Percentiles rank a stretch among this genome's conserved stretches.
Conservation (phyloP, 2,888 invertebrate genomes). For the Agrochola circellaris region DNA sequence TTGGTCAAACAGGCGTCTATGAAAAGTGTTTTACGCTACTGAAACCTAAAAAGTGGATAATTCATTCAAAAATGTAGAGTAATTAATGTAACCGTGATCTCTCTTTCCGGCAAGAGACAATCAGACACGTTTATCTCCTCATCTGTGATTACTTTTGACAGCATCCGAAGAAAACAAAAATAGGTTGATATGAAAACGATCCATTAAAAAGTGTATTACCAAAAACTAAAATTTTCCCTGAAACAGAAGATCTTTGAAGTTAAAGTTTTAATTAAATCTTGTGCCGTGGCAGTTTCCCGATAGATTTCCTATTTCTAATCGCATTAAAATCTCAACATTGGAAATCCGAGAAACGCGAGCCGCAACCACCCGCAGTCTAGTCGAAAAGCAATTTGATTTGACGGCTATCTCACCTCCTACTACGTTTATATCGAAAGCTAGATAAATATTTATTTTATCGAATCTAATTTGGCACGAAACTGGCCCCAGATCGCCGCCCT, state of each 20-base stretch:
- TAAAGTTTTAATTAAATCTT: slow-evolving; percentile 58
- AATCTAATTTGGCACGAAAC: slow-evolving; percentile 89
- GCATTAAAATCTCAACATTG: slow-evolving; percentile 73
- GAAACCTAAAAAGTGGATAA: neutral
- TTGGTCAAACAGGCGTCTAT: neutral
- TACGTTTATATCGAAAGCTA: slow-evolving; percentile 90
- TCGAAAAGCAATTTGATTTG: slow-evolving; percentile 88
- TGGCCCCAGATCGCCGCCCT: slow-evolving; percentile 78
- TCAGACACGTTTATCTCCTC: slow-evolving; percentile 19
- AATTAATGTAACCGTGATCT: neutral
- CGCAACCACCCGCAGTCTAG: slow-evolving; percentile 86
- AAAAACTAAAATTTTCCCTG: slow-evolving; percentile 30
- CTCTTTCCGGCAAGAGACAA: slow-evolving; percentile 14
- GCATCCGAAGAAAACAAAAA: slow-evolving; percentile 12
- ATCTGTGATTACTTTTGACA: slow-evolving; percentile 9
- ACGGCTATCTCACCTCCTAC: slow-evolving; percentile 89
- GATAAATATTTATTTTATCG: slow-evolving; percentile 90
- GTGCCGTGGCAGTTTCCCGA: slow-evolving; percentile 52
- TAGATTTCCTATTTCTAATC: slow-evolving; percentile 68
- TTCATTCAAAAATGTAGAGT: neutral
- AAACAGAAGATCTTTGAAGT: slow-evolving; percentile 44
- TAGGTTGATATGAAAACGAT: slow-evolving; percentile 14
- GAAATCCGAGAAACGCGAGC: slow-evolving; percentile 79
- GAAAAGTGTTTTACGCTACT: neutral
- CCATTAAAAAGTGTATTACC: slow-evolving; percentile 22